Evolutionary conservation across 2,797 vertebrate species (phyloP).

Genomic region (Pseudomugil tenellus): DNA sequence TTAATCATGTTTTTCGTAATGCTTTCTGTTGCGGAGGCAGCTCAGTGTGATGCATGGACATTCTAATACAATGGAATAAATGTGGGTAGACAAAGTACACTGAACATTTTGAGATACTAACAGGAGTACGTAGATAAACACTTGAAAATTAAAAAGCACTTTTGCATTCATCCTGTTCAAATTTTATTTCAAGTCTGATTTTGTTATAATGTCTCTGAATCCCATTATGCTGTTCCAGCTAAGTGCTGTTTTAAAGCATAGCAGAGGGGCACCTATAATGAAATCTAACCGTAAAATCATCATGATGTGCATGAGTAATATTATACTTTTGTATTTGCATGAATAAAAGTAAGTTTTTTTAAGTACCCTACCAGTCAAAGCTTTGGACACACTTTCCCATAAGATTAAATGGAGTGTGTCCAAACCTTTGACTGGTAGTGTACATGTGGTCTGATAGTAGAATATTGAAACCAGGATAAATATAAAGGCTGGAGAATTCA

Average conservation of each 20-base stretch:
- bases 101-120: neutral
- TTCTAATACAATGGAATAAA: neutral
- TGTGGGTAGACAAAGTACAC: neutral
- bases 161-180: conserved; percentile 24
- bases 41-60: conserved; percentile 29
- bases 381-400: no score
- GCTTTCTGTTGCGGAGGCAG: conserved; percentile 17
- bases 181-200: conserved; percentile 21
- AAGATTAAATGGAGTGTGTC: no score
- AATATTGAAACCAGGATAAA: neutral
- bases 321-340: conserved; percentile 63
- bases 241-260: conserved; percentile 6
- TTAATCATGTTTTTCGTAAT: neutral
- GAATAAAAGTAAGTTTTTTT: conserved; percentile 26
- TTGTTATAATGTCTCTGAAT: conserved; percentile 28
- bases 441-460: neutral
- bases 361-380: no score
- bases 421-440: neutral
- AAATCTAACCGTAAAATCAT: conserved; percentile 18
- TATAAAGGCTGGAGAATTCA: no score
- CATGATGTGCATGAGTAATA: conserved; percentile 55
- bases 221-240: neutral
- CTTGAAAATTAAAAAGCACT: conserved; percentile 12
- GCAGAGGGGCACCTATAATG: conserved; percentile 9
- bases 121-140: conserved; percentile 13